Base-by-base conservation (phyloP, 1,140 invertebrate species). In the Tribolium madens region DNA sequence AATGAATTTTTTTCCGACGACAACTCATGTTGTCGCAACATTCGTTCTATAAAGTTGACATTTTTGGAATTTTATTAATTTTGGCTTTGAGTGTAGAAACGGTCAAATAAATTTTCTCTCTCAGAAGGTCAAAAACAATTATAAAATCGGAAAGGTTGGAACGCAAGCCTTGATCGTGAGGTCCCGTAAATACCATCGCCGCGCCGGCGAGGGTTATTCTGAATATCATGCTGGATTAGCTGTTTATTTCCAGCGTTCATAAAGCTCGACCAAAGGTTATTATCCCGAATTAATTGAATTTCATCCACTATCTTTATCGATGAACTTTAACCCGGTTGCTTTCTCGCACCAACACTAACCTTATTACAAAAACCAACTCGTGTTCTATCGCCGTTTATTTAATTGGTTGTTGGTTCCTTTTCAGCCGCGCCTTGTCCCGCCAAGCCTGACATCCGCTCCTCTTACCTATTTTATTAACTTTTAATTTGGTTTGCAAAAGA, bases 281-380 rank as follows among this genome's bases (percentile, higher is more conserved):
- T 64, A 64, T 64, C 57, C 57, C 17, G 57, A 64, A 64, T 64
- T 64, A 64, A 64, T 64, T 64, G 57, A 64, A 64, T 64, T 64
- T 64, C 57, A 33, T 33, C 57, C 26, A 33, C 21, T 64, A 64
- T 64, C 57, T 64, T 64, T 26, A 64, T 64, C 57, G 36, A 42
- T 42, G n/a, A 42, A 42, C 36, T 42, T 42, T 42, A 42, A 42
- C 36, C 36, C 9, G 36, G 9, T 10, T 42, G 36, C 36, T 10
- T 42, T 2, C 36, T n/a, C n/a, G 36, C n/a, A 1, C 36, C 36
- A 42, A 4, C 36, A 42, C n/a, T 42, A 7, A 42, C 36, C 36
- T 42, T 42, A 42, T 10, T 42, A 4, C 36, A 42, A 42, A 4
- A 42, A n/a, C 36, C 36, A 42, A 6, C 33, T 36, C 33, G 5